Evolutionary conservation across 2,888 invertebrate species (phyloP).

Genomic region (Dasysyrphus albostriatus): DNA sequence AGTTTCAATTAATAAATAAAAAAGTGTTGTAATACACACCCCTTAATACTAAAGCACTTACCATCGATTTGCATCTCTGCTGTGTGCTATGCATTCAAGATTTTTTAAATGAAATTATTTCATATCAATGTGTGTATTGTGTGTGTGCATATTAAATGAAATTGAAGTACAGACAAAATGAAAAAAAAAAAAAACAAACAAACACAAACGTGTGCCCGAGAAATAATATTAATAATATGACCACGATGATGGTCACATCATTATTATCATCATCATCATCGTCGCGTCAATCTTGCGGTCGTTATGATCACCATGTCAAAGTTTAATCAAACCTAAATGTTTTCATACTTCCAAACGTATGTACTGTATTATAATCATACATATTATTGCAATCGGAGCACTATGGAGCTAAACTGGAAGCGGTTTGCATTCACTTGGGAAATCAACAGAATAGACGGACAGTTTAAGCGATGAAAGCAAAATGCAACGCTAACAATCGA

Average conservation of each 20-base stretch:
- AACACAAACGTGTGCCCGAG: conserved; percentile 59
- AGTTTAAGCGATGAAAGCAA: conserved; percentile 20
- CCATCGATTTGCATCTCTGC: conserved; percentile 41
- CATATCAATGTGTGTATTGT: background rate
- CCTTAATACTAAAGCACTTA: background rate
- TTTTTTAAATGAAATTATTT: conserved; percentile 35
- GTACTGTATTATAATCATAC: conserved; percentile 27
- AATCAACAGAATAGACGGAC: conserved; percentile 32
- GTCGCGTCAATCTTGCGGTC: conserved; percentile 11
- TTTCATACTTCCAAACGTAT: conserved; percentile 29
- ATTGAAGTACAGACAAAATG: conserved; percentile 11
- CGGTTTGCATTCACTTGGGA: conserved; percentile 22
- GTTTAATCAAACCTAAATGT: conserved; percentile 58
- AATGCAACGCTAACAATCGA: conserved; percentile 23
- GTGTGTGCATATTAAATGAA: background rate
- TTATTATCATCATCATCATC: conserved; percentile 20
- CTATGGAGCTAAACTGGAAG: conserved; percentile 10
- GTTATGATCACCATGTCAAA: conserved; percentile 41
- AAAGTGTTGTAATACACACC: conserved; percentile 21
- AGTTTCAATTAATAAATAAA: conserved; percentile 36
- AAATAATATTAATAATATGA: conserved; percentile 51
- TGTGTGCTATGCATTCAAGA: background rate
- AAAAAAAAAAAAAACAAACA: conserved; percentile 14
- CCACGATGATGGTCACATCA: conserved; percentile 42
- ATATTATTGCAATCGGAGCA: conserved; percentile 67